Evolutionary conservation across 2,797 vertebrate species (phyloP).

Genomic region (Meda fulgida): DNA sequence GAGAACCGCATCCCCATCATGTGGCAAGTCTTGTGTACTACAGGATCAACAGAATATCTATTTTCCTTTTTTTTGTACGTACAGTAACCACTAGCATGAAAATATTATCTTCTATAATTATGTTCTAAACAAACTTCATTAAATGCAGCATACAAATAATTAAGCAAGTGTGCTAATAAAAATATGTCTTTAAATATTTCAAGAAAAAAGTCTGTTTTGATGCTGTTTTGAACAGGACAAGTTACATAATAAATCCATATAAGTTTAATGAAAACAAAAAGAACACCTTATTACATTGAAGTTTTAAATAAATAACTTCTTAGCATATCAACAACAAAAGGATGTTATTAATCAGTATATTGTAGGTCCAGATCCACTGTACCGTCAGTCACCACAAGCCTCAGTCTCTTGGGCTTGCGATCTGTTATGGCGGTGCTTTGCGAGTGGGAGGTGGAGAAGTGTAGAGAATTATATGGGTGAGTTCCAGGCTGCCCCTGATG

Average conservation of each 20-base stretch:
- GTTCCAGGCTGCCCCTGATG: slow-evolving; percentile 74
- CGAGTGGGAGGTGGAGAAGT: slow-evolving; percentile 73
- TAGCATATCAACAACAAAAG: slow-evolving; percentile 16
- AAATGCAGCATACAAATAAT: slow-evolving; percentile 35
- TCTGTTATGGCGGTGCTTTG: slow-evolving; percentile 69
- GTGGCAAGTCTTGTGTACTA: slow-evolving; percentile 42
- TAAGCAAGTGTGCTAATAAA: slow-evolving; percentile 46
- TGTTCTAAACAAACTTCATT: slow-evolving; percentile 34
- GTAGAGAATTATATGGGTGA: slow-evolving; percentile 72
- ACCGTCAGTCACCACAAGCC: slow-evolving; percentile 90
- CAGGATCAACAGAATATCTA: slow-evolving; percentile 30
- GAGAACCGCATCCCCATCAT: slow-evolving; percentile 51
- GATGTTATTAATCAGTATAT: slow-evolving; percentile 78
- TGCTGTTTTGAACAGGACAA: slow-evolving; percentile 42
- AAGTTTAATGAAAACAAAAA: slow-evolving; percentile 38
- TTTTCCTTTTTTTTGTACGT: slow-evolving; percentile 14
- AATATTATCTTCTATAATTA: slow-evolving; percentile 54
- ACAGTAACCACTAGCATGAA: slow-evolving; percentile 40
- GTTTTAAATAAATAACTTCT: slow-evolving; percentile 57
- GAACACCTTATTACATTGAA: slow-evolving; percentile 41
- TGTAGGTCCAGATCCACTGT: slow-evolving; percentile 89
- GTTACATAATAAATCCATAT: slow-evolving; percentile 41
- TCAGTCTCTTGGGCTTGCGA: slow-evolving; percentile 86
- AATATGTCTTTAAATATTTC: slow-evolving; percentile 46
- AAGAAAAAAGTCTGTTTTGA: slow-evolving; percentile 39